Evolutionary conservation across 1,140 invertebrate genomes (phyloP), one percentile per base, ranked within the genome.

Genomic region (Ditylenchus dipsaci): DNA sequence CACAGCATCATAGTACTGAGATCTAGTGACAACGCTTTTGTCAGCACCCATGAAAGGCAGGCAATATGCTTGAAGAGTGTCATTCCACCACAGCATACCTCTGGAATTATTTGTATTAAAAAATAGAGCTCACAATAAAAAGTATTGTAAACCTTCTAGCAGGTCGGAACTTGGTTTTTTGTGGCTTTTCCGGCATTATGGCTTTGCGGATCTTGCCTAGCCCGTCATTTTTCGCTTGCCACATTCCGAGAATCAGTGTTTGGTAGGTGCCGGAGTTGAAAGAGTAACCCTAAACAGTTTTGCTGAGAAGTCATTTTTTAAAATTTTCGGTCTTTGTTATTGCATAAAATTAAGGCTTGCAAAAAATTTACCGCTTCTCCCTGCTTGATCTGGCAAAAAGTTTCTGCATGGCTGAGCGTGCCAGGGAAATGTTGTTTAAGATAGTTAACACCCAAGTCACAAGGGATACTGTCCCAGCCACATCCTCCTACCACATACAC

Each of bases 401-500:
- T 77, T 62, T 81, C 78, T n/a, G 69, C 74, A 64, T 76, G 64
- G 42, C 42, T 65, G 45, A 81, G 38, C 7, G 73, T 74, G 85
- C 90, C 91, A 69, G 87, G 83, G 80, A 91, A 92, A 71, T 90
- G 86, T 71, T 91, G 81, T 76, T 90, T 86, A 1, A 91, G 82
- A 79, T 87, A 91, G 13, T 89, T 79, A 1, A 90, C 82, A 7
- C 93, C 93, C 81, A 77, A 42, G 93, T 85, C 81, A 95, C 87
- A 87, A 3, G 93, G 92, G 74, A 97, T 90, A 65, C 82, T 86
- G 47, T 94, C 93, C 80, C 93, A 91, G 0, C 93, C 93, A 85
- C 92, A 95, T 13, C 91, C 89, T 73, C 90, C 91, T 15, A 97
- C 84, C 11, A 95, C 85, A 79, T 91, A 93, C 0, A 93, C 85